Evolutionary conservation across 2,888 invertebrate species (phyloP).

Genomic region (Agelastica alni): DNA sequence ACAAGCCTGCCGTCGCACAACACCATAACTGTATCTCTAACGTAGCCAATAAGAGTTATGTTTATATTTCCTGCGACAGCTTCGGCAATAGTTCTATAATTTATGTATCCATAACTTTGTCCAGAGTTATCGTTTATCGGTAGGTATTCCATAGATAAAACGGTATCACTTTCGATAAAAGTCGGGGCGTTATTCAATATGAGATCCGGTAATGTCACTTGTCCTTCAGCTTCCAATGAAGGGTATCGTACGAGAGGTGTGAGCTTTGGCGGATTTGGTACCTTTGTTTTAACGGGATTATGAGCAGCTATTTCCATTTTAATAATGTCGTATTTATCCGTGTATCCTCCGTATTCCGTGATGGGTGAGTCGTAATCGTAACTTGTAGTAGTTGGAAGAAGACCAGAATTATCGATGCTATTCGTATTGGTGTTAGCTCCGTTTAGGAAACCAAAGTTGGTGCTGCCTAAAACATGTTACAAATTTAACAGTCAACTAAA

Average conservation of each 20-base stretch:
- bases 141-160: constrained; percentile 50
- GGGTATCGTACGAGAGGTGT: constrained; percentile 7
- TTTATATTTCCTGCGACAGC: constrained; percentile 39
- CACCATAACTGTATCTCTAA: constrained; percentile 60
- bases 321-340: constrained; percentile 71
- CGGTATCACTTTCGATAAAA: constrained; percentile 23
- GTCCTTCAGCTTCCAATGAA: constrained; percentile 15
- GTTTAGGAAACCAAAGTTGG: constrained; percentile 74
- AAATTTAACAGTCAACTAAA: too few species aligned
- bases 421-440: constrained; percentile 39
- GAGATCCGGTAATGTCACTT: constrained; percentile 15
- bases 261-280: constrained; percentile 13
- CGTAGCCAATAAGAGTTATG: constrained; percentile 50
- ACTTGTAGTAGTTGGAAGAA: constrained; percentile 50
- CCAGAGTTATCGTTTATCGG: constrained; percentile 55
- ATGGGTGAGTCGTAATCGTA: constrained; percentile 90
- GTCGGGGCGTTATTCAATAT: constrained; percentile 19
- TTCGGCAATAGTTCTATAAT: constrained; percentile 55
- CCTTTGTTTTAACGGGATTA: constrained; percentile 27
- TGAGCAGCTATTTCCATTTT: constrained; percentile 58
- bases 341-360: constrained; percentile 86
- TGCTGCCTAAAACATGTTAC: constrained; percentile 70
- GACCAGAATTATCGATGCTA: constrained; percentile 23
- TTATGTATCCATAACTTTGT: constrained; percentile 62
- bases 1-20: constrained; percentile 55